Percentiles rank a stretch among this genome's conserved stretches.
Evolutionary conservation across 2,797 vertebrate species (phyloP).

Genomic region (Rhodeus uyekii): DNA sequence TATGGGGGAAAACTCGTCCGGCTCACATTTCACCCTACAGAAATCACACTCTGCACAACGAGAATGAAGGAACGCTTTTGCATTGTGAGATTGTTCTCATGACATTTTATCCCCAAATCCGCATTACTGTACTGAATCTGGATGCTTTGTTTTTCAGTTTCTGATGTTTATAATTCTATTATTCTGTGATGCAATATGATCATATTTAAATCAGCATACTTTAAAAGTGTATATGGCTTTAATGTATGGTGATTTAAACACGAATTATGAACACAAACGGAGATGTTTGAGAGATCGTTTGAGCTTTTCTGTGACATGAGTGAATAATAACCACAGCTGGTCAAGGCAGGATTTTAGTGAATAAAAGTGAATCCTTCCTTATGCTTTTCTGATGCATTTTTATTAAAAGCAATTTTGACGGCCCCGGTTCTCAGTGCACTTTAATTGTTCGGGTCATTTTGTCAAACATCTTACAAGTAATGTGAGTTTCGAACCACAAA

Average conservation of each 20-base stretch:
- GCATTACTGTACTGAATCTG: background rate
- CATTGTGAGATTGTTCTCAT: background rate
- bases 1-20: background rate
- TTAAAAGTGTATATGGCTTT: too few relatives aligned
- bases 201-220: slow-evolving; percentile 22
- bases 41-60: background rate
- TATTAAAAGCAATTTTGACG: background rate
- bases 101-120: background rate
- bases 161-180: background rate
- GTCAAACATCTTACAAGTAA: background rate
- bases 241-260: too few relatives aligned
- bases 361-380: background rate
- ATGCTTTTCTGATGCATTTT: background rate
- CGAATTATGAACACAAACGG: background rate
- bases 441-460: background rate
- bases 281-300: background rate
- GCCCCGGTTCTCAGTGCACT: background rate
- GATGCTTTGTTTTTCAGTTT: slow-evolving; percentile 6
- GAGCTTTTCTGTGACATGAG: background rate
- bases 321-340: background rate
- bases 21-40: background rate
- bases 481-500: background rate
- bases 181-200: slow-evolving; percentile 4
- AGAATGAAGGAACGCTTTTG: background rate
- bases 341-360: background rate